Evolutionary conservation across 1,140 invertebrate genomes (phyloP).

Genomic region (Drosophila kanapiae): DNA sequence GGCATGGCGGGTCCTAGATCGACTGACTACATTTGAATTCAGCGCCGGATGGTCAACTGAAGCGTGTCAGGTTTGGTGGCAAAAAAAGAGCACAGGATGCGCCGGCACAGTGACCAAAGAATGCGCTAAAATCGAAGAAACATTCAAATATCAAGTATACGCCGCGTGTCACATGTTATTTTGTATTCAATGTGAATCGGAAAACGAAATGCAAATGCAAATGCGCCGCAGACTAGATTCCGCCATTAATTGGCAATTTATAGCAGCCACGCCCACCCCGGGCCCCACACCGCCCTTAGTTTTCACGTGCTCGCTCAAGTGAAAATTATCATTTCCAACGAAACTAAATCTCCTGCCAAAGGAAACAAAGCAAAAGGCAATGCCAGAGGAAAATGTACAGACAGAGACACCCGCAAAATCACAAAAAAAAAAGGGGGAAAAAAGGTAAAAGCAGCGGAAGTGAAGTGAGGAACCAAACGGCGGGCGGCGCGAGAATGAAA

Average conservation of each 20-base stretch:
- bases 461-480: constrained; percentile 23
- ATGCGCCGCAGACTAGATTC: constrained; percentile 46
- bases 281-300: neutral
- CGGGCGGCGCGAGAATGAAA: constrained; percentile 26
- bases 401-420: constrained; percentile 39
- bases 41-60: constrained; percentile 48
- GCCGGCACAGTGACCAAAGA: constrained; percentile 37
- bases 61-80: constrained; percentile 54
- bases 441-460: constrained; percentile 23
- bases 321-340: constrained; percentile 82
- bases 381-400: constrained; percentile 68
- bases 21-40: constrained; percentile 69
- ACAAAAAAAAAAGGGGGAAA: constrained; percentile 13
- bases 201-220: constrained; percentile 74
- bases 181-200: constrained; percentile 23
- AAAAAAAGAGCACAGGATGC: constrained; percentile 3
- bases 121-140: constrained; percentile 43
- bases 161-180: constrained; percentile 19
- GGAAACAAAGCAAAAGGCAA: constrained; percentile 65
- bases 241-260: constrained; percentile 80
- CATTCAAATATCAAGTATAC: constrained; percentile 40
- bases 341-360: constrained; percentile 59
- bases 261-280: constrained; percentile 44
- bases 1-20: constrained; percentile 10
- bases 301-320: constrained; percentile 76